Evolutionary conservation across 2,113 vertebrate species (phyloP), one percentile per base, ranked within the genome.

Genomic region (Pluvianellus socialis): DNA sequence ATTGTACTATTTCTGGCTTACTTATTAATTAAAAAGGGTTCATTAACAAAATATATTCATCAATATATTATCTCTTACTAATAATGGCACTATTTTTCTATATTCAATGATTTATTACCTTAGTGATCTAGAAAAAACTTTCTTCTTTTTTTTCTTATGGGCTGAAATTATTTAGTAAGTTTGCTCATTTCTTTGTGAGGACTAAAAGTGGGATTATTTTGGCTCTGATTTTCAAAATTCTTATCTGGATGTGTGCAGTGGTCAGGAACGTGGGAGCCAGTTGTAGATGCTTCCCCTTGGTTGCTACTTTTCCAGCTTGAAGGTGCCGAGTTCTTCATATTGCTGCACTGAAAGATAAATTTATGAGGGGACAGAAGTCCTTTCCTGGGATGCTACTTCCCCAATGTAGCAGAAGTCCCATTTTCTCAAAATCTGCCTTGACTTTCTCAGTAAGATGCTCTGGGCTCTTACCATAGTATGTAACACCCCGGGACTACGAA

Each of bases 1-100:
- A 95, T 92, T 95, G 80, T 71, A 58, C 75, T 76, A 65, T 96
- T 98, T 92, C 68, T 88, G 91, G 53, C 24, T 85, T 86, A 52
- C 85, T 96, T 93, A 93, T 96, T 94, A 93, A 86, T 61, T 96
- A 65, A 75, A 92, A 90, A 94, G 10, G 21, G 10, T 92, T 96
- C 21, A 88, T 94, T 93, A 93, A 45, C 32, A 88, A 92, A 96
- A 94, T 33, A 27, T 55, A 92, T 88, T 94, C 4, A 52, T 67
- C 6, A 7, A 38, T 84, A 55, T 65, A 84, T 50, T 47, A 50
- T 62, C 17, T 65, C 42, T 82, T 87, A 38, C n/a, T 87, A 95
- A 85, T 79, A 92, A 61, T 55, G 45, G 7, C 15, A 56, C 30
- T 79, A 6, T 83, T 73, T 84, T 56, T 79, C 40, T 22, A 8